Conservation (phyloP, 2,888 invertebrate species). For the Dryocosmus kuriphilus region DNA sequence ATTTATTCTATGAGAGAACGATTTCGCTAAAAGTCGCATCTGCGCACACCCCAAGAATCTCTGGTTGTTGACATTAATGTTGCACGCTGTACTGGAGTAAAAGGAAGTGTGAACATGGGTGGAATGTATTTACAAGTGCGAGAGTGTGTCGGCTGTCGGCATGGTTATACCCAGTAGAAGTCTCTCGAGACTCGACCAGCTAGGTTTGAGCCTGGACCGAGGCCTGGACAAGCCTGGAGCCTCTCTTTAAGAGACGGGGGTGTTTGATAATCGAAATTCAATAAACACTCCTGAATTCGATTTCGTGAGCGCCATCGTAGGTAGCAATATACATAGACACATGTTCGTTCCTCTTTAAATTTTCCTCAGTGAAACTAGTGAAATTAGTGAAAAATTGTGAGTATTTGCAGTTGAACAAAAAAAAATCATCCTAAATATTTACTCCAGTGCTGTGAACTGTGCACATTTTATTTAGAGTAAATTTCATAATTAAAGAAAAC, state of each 20-base stretch:
- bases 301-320: background rate
- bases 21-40: conserved; percentile 26
- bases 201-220: conserved; percentile 20
- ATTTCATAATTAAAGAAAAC: background rate
- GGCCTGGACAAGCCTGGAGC: conserved; percentile 7
- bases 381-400: background rate
- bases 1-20: conserved; percentile 24
- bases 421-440: background rate
- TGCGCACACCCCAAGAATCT: conserved; percentile 25
- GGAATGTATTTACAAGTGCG: background rate
- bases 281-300: background rate
- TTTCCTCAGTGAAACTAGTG: background rate
- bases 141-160: conserved; percentile 3
- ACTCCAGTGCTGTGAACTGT: background rate
- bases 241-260: background rate
- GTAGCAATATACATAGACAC: background rate
- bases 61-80: conserved; percentile 23
- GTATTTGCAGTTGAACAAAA: no score
- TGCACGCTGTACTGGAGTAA: conserved; percentile 31
- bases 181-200: conserved; percentile 28
- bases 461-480: background rate
- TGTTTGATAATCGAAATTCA: background rate
- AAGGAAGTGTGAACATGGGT: conserved; percentile 1
- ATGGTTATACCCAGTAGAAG: conserved; percentile 22
- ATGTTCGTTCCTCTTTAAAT: background rate